Conservation (phyloP, 1,140 invertebrate genomes). For the Microvelia longipes region DNA sequence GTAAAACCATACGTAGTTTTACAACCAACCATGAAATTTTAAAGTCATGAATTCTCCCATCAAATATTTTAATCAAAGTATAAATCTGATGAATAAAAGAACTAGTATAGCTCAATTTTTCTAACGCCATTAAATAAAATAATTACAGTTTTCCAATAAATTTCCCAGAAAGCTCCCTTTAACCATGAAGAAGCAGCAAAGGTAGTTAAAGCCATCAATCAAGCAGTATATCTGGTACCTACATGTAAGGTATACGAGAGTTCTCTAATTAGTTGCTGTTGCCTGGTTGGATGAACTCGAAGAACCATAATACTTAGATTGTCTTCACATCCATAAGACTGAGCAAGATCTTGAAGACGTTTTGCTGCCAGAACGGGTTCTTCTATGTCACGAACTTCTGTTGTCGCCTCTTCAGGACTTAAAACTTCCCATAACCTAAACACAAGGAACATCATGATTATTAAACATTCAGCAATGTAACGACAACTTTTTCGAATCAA, state of each 20-base stretch:
- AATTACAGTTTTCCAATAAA: too few species aligned
- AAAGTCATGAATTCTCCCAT: too few species aligned
- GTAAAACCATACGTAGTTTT: too few species aligned
- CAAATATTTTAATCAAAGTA: too few species aligned
- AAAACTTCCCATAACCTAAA: constrained; percentile 54
- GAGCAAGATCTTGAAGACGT: constrained; percentile 59
- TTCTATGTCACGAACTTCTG: constrained; percentile 53
- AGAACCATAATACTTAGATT: constrained; percentile 64
- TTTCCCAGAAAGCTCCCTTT: too few species aligned
- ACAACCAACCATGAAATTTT: too few species aligned
- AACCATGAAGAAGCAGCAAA: too few species aligned
- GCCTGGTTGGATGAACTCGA: constrained; percentile 46
- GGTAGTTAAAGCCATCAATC: too few species aligned
- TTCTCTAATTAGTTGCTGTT: constrained; percentile 58
- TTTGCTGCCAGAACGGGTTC: constrained; percentile 65
- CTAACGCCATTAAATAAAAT: too few species aligned
- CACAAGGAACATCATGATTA: not conserved
- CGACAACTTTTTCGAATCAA: too few species aligned
- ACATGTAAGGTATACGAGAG: constrained; percentile 42
- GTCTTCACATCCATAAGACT: constrained; percentile 63
- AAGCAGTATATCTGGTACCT: not conserved
- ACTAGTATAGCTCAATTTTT: too few species aligned
- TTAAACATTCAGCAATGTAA: not conserved
- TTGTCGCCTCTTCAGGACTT: constrained; percentile 51
- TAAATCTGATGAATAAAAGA: too few species aligned